Base-by-base conservation (phyloP, 2,888 invertebrate species). In the Oeneis ivallda region DNA sequence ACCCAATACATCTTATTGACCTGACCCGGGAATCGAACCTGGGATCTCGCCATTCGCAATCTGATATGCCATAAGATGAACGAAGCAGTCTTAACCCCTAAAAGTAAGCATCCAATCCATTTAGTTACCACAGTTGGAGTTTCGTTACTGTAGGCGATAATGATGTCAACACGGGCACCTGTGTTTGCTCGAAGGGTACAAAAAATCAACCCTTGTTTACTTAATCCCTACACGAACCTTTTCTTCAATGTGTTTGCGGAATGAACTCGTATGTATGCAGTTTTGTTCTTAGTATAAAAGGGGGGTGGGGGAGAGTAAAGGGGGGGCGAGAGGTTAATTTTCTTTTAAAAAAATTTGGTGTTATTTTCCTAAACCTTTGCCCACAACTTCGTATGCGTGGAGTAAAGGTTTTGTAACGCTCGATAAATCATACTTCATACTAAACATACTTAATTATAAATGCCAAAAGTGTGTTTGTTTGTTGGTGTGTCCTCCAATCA, bases 151-250 rank as follows among this genome's bases (percentile, higher is more conserved):
- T 59, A 45, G 43, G 58, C 56, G 39, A 58, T 64, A 65, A 65
- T 65, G 59, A 65, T 37, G 63, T 64, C 57, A 64, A 67, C 64
- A 64, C 39, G n/a, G 53, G 58, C 37, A 61, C 49, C 60, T 60
- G 57, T 67, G 41, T 66, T 60, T 61, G 52, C 62, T 66, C 50
- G n/a, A 10, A 62, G 60, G 61, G 61, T 56, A 67, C 68, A 74
- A 74, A 74, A 74, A 74, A 56, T 66, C 66, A 64, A 71, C 69
- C 70, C 69, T 71, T 75, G 73, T 75, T 77, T 75, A 72, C 68
- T 69, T 72, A 72, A 71, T 72, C 70, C 62, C 58, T 45, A 49
- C 41, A 13, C 56, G 41, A 39, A 41, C 56, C 15, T 47, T 17
- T 17, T 47, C 9, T 17, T 41, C 41, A 4, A 41, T 13, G 41